A percentile compares a stretch with the other conserved stretches of the same genome.
These are phyloP conservation scores for Hyppa rectilinea DNA, from an alignment of 2,888 invertebrate genomes.

Conservation along the genomic window DNA sequence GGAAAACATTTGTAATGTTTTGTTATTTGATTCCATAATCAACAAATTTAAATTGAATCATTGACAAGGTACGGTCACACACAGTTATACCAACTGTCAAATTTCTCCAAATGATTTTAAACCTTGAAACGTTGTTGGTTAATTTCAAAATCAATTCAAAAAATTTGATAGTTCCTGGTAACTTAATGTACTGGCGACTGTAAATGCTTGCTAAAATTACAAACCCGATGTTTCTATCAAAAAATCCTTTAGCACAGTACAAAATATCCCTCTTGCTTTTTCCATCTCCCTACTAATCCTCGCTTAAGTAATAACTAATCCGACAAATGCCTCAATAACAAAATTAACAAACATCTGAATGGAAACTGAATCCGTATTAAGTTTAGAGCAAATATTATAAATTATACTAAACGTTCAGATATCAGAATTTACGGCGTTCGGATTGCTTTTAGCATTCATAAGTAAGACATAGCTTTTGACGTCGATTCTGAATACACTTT, in stretches of 20 bases:
- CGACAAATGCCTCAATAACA: slow-evolving; percentile 74
- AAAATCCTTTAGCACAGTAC: slow-evolving; percentile 41
- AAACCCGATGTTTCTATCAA: slow-evolving; percentile 34
- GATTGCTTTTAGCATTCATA: slow-evolving; percentile 62
- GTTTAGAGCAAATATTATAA: slow-evolving; percentile 73
- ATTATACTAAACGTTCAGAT: slow-evolving; percentile 66
- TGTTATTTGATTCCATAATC: too few species aligned
- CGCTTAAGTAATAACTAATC: slow-evolving; percentile 65
- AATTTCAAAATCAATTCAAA: too few species aligned
- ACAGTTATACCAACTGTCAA: too few species aligned
- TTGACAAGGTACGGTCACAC: too few species aligned
- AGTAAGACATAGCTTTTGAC: slow-evolving; percentile 63
- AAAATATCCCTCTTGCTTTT: slow-evolving; percentile 46
- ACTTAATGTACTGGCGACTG: too few species aligned
- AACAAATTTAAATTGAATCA: too few species aligned
- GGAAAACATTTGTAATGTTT: too few species aligned
- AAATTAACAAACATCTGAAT: slow-evolving; percentile 75
- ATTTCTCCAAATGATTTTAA: too few species aligned
- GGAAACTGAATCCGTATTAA: slow-evolving; percentile 59
- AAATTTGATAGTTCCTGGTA: too few species aligned
- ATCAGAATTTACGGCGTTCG: slow-evolving; percentile 67
- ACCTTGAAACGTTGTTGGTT: too few species aligned
- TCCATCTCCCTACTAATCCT: slow-evolving; percentile 48
- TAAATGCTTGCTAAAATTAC: slow-evolving; percentile 22
- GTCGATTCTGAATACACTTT: slow-evolving; percentile 55